A percentile compares a stretch with the other conserved stretches of the same genome.
Conservation (phyloP, 1,140 invertebrate genomes). For the Bicyclus anynana region DNA sequence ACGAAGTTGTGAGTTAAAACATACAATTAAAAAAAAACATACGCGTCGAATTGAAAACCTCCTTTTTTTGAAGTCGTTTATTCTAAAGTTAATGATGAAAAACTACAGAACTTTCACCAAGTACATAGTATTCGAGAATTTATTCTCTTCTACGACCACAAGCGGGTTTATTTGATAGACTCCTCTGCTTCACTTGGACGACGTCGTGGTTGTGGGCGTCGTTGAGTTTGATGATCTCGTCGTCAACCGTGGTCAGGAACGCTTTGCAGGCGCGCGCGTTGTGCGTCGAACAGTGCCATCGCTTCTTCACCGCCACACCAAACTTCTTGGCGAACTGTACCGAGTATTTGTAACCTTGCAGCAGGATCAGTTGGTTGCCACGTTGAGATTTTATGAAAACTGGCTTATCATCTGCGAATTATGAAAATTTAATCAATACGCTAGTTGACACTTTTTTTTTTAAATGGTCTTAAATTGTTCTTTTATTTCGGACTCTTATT, state of each 20-base stretch:
- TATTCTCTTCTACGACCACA: not conserved
- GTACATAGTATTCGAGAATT: too few species aligned
- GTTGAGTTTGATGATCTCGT: constrained; percentile 6
- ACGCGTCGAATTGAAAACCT: too few species aligned
- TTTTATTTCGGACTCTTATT: too few species aligned
- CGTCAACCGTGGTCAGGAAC: not conserved
- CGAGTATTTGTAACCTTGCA: constrained; percentile 30
- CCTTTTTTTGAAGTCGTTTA: too few species aligned
- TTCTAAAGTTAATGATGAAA: too few species aligned
- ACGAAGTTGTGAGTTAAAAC: too few species aligned
- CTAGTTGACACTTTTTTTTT: too few species aligned
- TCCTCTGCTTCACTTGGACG: not conserved
- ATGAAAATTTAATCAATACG: not conserved
- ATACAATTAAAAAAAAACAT: too few species aligned
- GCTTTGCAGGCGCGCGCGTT: constrained; percentile 5
- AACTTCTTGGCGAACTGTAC: not conserved
- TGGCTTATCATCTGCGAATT: constrained; percentile 6
- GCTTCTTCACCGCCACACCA: not conserved
- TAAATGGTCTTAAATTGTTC: too few species aligned
- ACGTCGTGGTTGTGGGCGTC: constrained; percentile 5
- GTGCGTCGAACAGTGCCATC: constrained; percentile 32
- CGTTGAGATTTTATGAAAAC: constrained; percentile 22
- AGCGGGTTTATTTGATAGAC: not conserved
- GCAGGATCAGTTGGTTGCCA: constrained; percentile 29
- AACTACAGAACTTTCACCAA: too few species aligned